Percentiles rank a stretch among this genome's conserved stretches.
Evolutionary conservation across 2,888 invertebrate species (phyloP).

Genomic region (Fragum whitleyi): DNA sequence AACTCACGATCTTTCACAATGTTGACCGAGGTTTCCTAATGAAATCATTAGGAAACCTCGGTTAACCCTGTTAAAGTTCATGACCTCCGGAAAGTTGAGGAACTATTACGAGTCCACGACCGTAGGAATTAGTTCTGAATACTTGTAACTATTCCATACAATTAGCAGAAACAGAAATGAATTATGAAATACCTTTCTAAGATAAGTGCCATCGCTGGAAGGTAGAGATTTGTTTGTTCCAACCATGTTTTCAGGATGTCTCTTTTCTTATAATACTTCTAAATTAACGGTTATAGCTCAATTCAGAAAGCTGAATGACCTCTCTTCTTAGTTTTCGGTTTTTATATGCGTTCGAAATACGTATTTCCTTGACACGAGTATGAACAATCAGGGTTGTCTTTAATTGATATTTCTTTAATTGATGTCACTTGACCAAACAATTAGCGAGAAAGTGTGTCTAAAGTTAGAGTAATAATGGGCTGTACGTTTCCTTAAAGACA

Average conservation of each 20-base stretch:
- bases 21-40: no score
- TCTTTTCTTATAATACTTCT: not conserved
- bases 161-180: not conserved
- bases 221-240: not conserved
- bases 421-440: no score
- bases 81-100: no score
- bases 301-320: conserved; percentile 1
- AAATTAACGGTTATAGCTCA: not conserved
- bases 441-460: no score
- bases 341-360: not conserved
- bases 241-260: not conserved
- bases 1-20: no score
- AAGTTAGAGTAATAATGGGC: no score
- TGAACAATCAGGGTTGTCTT: not conserved
- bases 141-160: no score
- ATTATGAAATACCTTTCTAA: not conserved
- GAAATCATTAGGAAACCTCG: no score
- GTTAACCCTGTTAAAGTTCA: no score
- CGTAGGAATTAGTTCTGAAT: no score
- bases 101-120: no score
- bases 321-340: not conserved
- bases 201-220: not conserved
- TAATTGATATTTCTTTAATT: not conserved
- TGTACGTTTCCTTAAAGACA: not conserved
- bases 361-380: no score